Evolutionary conservation across 2,113 vertebrate species (phyloP).

Genomic region (Labrus mixtus): DNA sequence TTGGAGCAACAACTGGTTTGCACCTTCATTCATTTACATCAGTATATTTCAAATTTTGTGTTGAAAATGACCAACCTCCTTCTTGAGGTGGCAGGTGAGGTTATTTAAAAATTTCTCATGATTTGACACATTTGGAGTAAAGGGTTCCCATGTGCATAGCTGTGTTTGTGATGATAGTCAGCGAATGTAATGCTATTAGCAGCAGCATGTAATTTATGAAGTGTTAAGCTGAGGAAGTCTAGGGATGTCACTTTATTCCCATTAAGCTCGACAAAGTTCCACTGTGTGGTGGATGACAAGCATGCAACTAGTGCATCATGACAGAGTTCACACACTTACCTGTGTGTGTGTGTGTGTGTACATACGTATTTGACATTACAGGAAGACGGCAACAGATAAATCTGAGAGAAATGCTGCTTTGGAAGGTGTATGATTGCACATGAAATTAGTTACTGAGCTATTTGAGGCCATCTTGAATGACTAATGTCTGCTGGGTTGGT

Average conservation of each 20-base stretch:
- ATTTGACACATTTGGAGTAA: constrained; percentile 41
- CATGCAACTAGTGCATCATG: constrained; percentile 35
- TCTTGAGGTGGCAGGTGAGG: neutral
- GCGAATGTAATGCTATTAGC: constrained; percentile 68
- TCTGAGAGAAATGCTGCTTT: constrained; percentile 36
- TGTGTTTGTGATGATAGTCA: constrained; percentile 24
- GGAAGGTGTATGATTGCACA: constrained; percentile 21
- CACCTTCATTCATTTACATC: neutral
- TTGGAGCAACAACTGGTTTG: neutral
- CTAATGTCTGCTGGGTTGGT: constrained; percentile 11
- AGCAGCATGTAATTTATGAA: constrained; percentile 65
- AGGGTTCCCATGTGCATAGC: constrained; percentile 12
- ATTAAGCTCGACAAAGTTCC: constrained; percentile 59
- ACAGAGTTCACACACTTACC: constrained; percentile 34
- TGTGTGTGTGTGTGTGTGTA: constrained; percentile 2
- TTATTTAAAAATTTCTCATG: constrained; percentile 33
- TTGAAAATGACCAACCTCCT: constrained; percentile 15
- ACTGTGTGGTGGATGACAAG: constrained; percentile 45
- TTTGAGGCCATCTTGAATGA: constrained; percentile 30
- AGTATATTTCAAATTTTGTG: neutral
- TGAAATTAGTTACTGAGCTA: constrained; percentile 40
- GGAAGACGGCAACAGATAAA: constrained; percentile 19
- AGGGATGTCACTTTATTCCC: constrained; percentile 60
- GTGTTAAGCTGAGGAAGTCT: constrained; percentile 63
- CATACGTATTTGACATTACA: neutral